A percentile compares a stretch with the other conserved stretches of the same genome.
These are phyloP conservation scores for Chionomys nivalis DNA, from an alignment of 2,113 vertebrate species.

Conservation along the genomic window DNA sequence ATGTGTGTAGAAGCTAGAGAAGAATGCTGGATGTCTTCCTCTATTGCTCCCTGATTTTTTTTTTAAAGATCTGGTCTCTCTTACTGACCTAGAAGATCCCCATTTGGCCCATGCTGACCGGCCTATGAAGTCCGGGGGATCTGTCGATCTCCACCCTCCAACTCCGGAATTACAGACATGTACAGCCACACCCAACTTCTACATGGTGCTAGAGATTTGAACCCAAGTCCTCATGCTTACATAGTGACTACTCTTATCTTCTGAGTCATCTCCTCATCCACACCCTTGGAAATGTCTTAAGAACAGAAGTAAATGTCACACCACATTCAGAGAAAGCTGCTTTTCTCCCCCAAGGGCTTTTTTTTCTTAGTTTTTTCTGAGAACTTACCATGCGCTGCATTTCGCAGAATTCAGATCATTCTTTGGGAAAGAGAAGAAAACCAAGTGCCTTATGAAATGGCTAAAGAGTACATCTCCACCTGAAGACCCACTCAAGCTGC, in stretches of 20 bases:
- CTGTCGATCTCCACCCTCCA: neutral
- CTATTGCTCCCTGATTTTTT: neutral
- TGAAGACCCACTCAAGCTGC: neutral
- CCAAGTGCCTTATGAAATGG: neutral
- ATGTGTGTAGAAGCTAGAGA: neutral
- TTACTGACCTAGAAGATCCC: neutral
- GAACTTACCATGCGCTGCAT: constrained; percentile 61
- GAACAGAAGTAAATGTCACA: constrained; percentile 56
- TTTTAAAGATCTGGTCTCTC: neutral
- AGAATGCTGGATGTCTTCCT: neutral
- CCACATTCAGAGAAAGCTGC: constrained; percentile 63
- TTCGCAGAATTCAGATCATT: constrained; percentile 50
- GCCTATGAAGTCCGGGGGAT: neutral
- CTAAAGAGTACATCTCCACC: neutral
- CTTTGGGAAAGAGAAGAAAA: constrained; percentile 36
- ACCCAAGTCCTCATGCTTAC: neutral
- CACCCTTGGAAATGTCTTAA: constrained; percentile 57
- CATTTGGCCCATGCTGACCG: neutral
- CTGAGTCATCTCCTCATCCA: neutral
- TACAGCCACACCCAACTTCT: neutral
- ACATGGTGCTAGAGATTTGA: neutral
- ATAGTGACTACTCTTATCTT: neutral
- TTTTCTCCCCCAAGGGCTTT: neutral
- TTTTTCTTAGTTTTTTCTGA: constrained; percentile 33
- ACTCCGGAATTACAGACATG: neutral